Percentiles rank a stretch among this genome's conserved stretches.
phyloP scores from a whole-genome alignment of 2,797 vertebrate species.

The Adrianichthys oophorus region DNA sequence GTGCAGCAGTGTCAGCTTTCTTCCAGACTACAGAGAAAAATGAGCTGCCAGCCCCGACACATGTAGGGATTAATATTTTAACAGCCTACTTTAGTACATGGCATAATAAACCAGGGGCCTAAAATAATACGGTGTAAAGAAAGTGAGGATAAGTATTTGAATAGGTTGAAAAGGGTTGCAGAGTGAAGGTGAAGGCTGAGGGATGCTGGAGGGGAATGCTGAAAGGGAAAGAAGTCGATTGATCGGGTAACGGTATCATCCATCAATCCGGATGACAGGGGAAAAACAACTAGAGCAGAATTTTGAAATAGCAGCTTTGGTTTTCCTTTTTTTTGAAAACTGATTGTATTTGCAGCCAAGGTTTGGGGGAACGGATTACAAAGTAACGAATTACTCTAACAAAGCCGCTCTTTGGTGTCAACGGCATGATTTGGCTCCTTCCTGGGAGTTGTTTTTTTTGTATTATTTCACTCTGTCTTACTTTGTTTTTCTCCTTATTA shows the following conservation, averaged over 20 bases:
- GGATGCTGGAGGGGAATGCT: constrained; percentile 23
- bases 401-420: too few relatives aligned
- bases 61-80: constrained; percentile 69
- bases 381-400: too few relatives aligned
- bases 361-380: too few relatives aligned
- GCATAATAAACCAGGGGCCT: constrained; percentile 37
- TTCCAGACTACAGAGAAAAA: constrained; percentile 43
- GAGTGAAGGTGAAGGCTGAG: constrained; percentile 38
- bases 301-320: constrained; percentile 6
- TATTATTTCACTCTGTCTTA: too few relatives aligned
- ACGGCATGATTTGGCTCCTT: too few relatives aligned
- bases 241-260: constrained; percentile 38
- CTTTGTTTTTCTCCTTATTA: too few relatives aligned
- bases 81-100: constrained; percentile 35
- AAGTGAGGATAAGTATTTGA: constrained; percentile 8
- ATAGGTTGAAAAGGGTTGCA: constrained; percentile 22
- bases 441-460: too few relatives aligned
- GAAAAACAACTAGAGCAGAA: constrained; percentile 19
- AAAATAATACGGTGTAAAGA: constrained; percentile 10
- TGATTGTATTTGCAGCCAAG: not conserved
- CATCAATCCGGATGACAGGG: constrained; percentile 43
- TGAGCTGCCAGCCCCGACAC: constrained; percentile 51
- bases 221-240: constrained; percentile 30
- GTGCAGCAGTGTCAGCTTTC: constrained; percentile 62
- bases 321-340: constrained; percentile 5